phyloP scores from a whole-genome alignment of 2,888 invertebrate species.

The Agriopis aurantiaria region DNA sequence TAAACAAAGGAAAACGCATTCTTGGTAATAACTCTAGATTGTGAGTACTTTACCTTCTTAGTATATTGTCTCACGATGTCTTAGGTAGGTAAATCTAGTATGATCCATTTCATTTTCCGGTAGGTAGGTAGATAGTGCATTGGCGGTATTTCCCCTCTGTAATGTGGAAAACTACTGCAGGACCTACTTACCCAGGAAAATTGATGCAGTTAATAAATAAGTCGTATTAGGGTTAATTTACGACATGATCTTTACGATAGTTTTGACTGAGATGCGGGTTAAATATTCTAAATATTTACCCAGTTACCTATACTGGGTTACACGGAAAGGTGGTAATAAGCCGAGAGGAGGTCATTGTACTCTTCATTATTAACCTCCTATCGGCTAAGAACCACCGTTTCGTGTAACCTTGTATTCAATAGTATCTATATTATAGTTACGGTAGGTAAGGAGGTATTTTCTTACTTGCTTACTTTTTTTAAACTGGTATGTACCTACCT shows the following conservation, averaged over 20 bases:
- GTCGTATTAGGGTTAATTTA: background rate
- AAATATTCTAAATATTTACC: background rate
- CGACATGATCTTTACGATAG: background rate
- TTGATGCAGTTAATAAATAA: constrained; percentile 1
- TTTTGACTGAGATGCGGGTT: constrained; percentile 29
- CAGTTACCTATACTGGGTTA: too few species aligned
- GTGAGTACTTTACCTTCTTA: constrained; percentile 8
- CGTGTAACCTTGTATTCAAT: too few species aligned
- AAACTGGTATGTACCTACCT: too few species aligned
- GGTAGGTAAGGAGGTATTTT: too few species aligned
- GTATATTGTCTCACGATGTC: constrained; percentile 1
- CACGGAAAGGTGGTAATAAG: too few species aligned
- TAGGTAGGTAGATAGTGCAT: constrained; percentile 2
- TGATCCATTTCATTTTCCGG: constrained; percentile 8
- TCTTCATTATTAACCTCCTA: too few species aligned
- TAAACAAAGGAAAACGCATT: constrained; percentile 13
- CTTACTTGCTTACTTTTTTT: too few species aligned
- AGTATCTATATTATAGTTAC: too few species aligned
- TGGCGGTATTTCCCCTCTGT: constrained; percentile 24
- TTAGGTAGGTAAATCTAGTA: background rate
- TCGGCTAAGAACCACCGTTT: too few species aligned
- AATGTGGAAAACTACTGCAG: background rate
- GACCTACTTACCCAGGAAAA: constrained; percentile 19
- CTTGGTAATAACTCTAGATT: constrained; percentile 9
- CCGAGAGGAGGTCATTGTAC: too few species aligned